These are phyloP conservation scores for Galaxias olidus DNA, from an alignment of 2,797 vertebrate species.

Conservation along the genomic window DNA sequence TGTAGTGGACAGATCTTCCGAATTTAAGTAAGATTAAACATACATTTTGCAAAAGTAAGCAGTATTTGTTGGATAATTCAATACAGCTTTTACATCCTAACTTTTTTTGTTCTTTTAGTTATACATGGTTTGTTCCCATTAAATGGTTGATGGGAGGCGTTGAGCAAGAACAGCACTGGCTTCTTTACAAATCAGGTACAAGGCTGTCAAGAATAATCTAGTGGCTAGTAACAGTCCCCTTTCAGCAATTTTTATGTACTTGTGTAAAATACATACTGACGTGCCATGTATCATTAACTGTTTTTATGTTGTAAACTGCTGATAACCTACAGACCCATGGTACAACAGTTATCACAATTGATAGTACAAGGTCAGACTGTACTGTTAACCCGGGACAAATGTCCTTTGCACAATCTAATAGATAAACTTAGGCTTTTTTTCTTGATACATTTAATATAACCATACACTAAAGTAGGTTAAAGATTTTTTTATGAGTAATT, in stretches of 20 bases:
- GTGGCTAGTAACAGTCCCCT: too few species aligned
- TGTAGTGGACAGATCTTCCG: constrained; percentile 76
- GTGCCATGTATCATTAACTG: too few species aligned
- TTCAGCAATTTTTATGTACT: not conserved
- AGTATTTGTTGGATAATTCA: not conserved
- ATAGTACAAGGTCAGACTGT: too few species aligned
- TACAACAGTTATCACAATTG: too few species aligned
- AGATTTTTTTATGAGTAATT: too few species aligned
- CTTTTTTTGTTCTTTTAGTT: constrained; percentile 68
- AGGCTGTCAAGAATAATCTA: not conserved
- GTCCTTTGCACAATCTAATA: too few species aligned
- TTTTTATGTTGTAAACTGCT: too few species aligned
- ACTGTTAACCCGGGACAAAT: too few species aligned
- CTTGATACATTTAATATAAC: too few species aligned
- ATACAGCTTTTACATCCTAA: not conserved
- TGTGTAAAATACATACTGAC: not conserved
- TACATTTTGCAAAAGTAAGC: not conserved
- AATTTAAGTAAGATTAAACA: constrained; percentile 78
- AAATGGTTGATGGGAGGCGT: constrained; percentile 63
- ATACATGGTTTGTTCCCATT: constrained; percentile 87
- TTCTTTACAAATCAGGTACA: constrained; percentile 67
- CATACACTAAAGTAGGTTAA: too few species aligned
- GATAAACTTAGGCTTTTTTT: too few species aligned
- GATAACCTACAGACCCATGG: too few species aligned
- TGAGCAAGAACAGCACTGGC: constrained; percentile 67